Percentiles rank a stretch among this genome's conserved stretches.
Conservation (phyloP, 1,140 invertebrate species). For the Cotesia glomerata region DNA sequence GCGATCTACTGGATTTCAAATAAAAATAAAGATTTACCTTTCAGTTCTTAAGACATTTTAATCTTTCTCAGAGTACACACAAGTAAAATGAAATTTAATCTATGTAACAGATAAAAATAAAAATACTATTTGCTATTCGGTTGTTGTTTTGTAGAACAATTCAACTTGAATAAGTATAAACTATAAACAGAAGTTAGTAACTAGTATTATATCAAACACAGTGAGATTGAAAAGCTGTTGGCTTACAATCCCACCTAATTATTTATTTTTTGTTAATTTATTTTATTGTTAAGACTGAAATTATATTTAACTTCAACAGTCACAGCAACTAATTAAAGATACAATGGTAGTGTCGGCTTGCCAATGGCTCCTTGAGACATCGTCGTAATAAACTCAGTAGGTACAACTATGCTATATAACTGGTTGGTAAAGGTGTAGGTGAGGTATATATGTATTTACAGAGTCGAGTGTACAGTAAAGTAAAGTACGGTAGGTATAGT, state of each 20-base stretch:
- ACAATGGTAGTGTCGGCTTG: slow-evolving; percentile 24
- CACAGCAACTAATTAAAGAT: slow-evolving; percentile 27
- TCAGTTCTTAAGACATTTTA: slow-evolving; percentile 5
- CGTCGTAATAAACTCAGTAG: neutral
- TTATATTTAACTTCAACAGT: slow-evolving; percentile 15
- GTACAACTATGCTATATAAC: neutral
- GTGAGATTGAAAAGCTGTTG: neutral
- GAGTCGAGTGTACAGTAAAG: neutral
- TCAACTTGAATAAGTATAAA: too few relatives aligned
- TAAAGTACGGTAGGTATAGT: too few relatives aligned
- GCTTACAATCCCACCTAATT: neutral
- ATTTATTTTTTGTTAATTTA: neutral
- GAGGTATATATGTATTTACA: too few relatives aligned
- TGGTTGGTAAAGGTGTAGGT: too few relatives aligned
- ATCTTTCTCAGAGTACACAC: neutral
- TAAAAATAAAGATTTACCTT: neutral
- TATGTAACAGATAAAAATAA: too few relatives aligned
- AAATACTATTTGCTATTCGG: too few relatives aligned
- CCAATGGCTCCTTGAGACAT: slow-evolving; percentile 23
- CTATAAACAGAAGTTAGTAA: too few relatives aligned
- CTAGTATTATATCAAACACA: neutral
- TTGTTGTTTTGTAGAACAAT: too few relatives aligned
- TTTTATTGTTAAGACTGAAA: neutral
- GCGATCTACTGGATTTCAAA: slow-evolving; percentile 2
- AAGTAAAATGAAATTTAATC: too few relatives aligned